phyloP scores from a whole-genome alignment of 1,140 invertebrate genomes.

The Ceratina calcarata region DNA sequence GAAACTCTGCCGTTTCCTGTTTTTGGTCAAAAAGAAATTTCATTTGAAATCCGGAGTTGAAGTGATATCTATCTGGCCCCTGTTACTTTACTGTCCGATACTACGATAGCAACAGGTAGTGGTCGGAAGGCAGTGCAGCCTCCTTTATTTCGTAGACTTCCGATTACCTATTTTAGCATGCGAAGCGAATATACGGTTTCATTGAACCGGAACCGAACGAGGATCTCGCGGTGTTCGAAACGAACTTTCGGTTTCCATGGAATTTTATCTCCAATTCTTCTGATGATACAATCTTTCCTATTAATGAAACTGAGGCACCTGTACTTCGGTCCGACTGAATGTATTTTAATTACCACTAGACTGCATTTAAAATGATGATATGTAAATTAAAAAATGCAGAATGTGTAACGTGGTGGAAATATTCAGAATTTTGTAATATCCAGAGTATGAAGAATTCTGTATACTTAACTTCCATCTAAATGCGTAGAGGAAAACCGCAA shows the following conservation, averaged over 20 bases:
- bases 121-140: constrained; percentile 33
- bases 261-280: too few relatives aligned
- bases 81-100: constrained; percentile 56
- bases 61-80: constrained; percentile 46
- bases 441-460: too few relatives aligned
- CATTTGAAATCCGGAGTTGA: constrained; percentile 40
- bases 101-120: constrained; percentile 64
- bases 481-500: too few relatives aligned
- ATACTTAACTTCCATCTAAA: too few relatives aligned
- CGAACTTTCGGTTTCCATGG: background rate
- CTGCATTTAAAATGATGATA: too few relatives aligned
- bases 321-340: too few relatives aligned
- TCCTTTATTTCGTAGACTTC: constrained; percentile 61
- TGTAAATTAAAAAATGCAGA: too few relatives aligned
- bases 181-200: constrained; percentile 42
- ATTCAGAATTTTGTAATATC: too few relatives aligned
- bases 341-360: too few relatives aligned
- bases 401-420: too few relatives aligned
- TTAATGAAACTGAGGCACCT: too few relatives aligned
- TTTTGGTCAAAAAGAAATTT: constrained; percentile 7
- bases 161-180: constrained; percentile 45
- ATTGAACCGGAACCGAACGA: constrained; percentile 18
- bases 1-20: background rate
- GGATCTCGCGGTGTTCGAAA: constrained; percentile 1
- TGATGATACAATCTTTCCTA: too few relatives aligned